phyloP scores from a whole-genome alignment of 2,888 invertebrate genomes.

The Thera obeliscata region DNA sequence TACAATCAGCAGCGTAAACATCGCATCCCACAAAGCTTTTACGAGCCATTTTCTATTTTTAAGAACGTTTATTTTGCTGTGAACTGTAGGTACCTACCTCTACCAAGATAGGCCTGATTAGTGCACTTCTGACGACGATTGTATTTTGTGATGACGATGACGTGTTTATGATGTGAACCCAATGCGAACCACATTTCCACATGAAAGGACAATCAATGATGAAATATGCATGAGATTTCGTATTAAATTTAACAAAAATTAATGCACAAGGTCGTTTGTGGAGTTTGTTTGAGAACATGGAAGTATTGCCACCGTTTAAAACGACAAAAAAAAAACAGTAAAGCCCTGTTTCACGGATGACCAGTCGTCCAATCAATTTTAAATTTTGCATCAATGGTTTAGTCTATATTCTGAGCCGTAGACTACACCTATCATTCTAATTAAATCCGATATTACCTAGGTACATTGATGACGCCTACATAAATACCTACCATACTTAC shows the following conservation, averaged over 20 bases:
- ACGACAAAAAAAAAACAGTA: too few relatives aligned
- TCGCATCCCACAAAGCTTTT: background rate
- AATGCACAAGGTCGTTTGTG: background rate
- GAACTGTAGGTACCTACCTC: background rate
- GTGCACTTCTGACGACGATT: background rate
- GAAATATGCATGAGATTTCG: background rate
- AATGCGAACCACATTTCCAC: background rate
- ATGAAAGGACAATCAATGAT: background rate
- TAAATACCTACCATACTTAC: too few relatives aligned
- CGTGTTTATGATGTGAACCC: too few relatives aligned
- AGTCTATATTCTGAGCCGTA: too few relatives aligned
- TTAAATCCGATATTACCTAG: too few relatives aligned
- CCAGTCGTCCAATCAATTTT: too few relatives aligned
- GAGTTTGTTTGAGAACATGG: too few relatives aligned
- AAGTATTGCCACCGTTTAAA: too few relatives aligned
- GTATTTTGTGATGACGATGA: background rate
- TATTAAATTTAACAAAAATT: background rate
- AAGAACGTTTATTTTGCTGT: background rate
- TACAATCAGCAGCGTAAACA: slow-evolving; percentile 3
- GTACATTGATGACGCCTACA: too few relatives aligned
- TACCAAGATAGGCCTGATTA: background rate
- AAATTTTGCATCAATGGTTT: too few relatives aligned
- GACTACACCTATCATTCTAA: too few relatives aligned
- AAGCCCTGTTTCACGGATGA: too few relatives aligned
- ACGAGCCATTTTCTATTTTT: background rate